Conservation (phyloP, 2,797 vertebrate genomes). For the Lacerta viridis region DNA sequence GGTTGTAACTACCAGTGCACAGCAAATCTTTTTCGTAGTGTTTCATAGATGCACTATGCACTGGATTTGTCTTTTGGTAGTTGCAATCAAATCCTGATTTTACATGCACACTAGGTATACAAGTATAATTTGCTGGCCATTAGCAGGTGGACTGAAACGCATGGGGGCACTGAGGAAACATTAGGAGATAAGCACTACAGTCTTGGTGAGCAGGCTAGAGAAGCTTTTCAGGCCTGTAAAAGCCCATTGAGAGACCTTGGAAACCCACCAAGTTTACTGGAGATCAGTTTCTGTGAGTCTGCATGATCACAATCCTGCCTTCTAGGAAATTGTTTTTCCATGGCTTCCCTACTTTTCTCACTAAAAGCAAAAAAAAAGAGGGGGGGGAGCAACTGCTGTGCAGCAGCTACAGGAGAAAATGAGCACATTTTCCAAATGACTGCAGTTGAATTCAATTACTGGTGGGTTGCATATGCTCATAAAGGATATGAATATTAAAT, state of each 20-base stretch:
- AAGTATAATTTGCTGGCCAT: not conserved
- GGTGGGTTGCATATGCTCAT: slow-evolving; percentile 3
- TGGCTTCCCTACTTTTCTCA: slow-evolving; percentile 2
- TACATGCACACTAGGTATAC: not conserved
- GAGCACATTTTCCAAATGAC: slow-evolving; percentile 38
- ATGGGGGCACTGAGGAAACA: not conserved
- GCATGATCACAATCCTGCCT: not conserved
- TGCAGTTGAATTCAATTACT: slow-evolving; percentile 48
- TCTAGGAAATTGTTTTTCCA: not conserved
- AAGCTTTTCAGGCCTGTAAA: not conserved
- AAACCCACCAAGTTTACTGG: too few species aligned
- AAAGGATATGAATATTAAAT: slow-evolving; percentile 19
- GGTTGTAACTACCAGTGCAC: not conserved
- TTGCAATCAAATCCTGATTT: not conserved
- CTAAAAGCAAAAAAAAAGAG: not conserved
- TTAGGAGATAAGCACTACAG: not conserved
- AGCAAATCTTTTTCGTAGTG: not conserved
- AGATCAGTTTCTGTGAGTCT: too few species aligned
- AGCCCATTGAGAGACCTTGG: not conserved
- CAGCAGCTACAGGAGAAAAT: slow-evolving; percentile 19
- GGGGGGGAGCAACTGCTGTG: not conserved
- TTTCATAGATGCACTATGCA: too few species aligned
- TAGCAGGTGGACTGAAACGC: not conserved
- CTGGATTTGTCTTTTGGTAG: too few species aligned
- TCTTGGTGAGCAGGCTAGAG: not conserved